A percentile compares a stretch with the other conserved stretches of the same genome.
Evolutionary conservation across 92 coral and sea anemone genomes (phyloP).

Genomic region (Zoanthus sociatus): DNA sequence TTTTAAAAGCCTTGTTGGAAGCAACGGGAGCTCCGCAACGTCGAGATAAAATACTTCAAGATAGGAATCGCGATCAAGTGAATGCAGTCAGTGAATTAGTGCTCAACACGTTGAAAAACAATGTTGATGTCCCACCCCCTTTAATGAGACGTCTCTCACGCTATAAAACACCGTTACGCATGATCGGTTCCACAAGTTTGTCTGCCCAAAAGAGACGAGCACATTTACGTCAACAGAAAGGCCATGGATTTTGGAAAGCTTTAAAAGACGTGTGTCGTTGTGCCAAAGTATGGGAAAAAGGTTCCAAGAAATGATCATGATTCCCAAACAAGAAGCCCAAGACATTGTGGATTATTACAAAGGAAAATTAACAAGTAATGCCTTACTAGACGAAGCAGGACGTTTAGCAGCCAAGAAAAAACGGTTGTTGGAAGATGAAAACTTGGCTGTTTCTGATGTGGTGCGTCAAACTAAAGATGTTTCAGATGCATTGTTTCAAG

Average conservation of each 20-base stretch:
- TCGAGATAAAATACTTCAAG: too few relatives aligned
- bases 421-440: slow-evolving; percentile 14
- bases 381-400: not conserved
- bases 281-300: not conserved
- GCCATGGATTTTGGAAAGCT: slow-evolving; percentile 42
- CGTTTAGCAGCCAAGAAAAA: slow-evolving; percentile 22
- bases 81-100: not conserved
- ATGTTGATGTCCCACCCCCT: not conserved
- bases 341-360: not conserved
- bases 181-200: slow-evolving; percentile 30
- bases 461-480: too few relatives aligned
- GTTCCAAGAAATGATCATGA: slow-evolving; percentile 10
- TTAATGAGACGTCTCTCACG: not conserved
- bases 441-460: too few relatives aligned
- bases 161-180: slow-evolving; percentile 36
- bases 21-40: too few relatives aligned
- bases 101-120: not conserved
- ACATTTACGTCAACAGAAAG: slow-evolving; percentile 23
- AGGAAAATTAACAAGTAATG: not conserved
- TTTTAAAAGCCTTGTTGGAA: too few relatives aligned
- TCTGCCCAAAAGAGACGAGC: slow-evolving; percentile 42
- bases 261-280: slow-evolving; percentile 45
- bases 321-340: slow-evolving; percentile 12
- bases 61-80: too few relatives aligned
- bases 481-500: too few relatives aligned